Evolutionary conservation across 2,113 vertebrate species (phyloP).

Genomic region (Pavo muticus): DNA sequence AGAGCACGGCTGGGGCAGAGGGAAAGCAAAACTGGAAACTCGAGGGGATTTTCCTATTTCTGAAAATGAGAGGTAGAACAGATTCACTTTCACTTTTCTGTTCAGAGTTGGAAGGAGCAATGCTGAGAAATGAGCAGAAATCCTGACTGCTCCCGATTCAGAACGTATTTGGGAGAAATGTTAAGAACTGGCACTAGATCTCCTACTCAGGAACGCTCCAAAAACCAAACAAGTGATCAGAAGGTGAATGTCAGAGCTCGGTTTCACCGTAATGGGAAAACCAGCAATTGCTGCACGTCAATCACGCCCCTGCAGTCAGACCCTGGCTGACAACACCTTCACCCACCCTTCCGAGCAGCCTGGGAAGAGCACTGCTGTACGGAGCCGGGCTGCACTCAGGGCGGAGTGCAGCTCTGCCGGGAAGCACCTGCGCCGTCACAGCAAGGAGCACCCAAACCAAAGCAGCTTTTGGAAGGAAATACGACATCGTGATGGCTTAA

Average conservation of each 20-base stretch:
- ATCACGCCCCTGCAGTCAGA: not conserved
- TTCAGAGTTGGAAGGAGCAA: not conserved
- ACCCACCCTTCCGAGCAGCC: too few relatives aligned
- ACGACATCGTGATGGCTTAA: not conserved
- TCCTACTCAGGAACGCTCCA: not conserved
- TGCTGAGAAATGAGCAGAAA: not conserved
- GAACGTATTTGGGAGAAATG: not conserved
- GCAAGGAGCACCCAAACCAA: too few relatives aligned
- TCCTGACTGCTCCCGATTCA: not conserved
- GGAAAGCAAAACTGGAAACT: not conserved
- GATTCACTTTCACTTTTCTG: not conserved
- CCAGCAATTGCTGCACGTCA: not conserved
- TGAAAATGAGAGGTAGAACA: not conserved
- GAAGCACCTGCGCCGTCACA: too few relatives aligned
- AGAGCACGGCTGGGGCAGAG: not conserved
- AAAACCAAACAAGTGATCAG: rapidly evolving
- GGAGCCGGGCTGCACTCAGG: too few relatives aligned
- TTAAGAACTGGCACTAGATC: not conserved
- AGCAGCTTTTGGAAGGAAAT: not conserved
- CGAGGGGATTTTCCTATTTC: not conserved
- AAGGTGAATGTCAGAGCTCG: not conserved
- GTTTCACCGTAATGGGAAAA: not conserved
- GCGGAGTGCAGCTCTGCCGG: too few relatives aligned
- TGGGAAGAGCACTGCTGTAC: too few relatives aligned
- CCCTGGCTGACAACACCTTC: not conserved